These are phyloP conservation scores for Diadema setosum DNA, from an alignment of 35 echinoderm and acorn worm genomes.

Conservation along the genomic window DNA sequence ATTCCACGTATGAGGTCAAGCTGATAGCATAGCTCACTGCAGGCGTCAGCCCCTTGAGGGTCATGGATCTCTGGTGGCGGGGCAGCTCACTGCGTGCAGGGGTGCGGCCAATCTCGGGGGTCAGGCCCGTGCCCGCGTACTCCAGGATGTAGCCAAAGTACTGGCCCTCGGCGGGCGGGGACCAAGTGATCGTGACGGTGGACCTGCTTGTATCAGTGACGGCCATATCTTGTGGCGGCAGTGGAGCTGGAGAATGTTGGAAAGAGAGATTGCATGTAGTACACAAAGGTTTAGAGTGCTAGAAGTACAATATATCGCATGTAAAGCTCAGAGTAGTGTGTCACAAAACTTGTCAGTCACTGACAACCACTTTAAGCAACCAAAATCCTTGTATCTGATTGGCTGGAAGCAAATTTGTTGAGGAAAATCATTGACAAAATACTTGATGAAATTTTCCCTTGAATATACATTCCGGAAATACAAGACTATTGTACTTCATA, in stretches of 20 bases:
- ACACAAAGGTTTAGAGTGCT: too few relatives aligned
- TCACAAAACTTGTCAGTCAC: too few relatives aligned
- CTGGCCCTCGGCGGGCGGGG: conserved; percentile 8
- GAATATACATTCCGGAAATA: too few relatives aligned
- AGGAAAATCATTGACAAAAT: too few relatives aligned
- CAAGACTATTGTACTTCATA: too few relatives aligned
- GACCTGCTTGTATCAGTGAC: background rate
- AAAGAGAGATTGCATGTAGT: background rate
- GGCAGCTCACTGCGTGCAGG: background rate
- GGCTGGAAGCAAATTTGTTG: too few relatives aligned
- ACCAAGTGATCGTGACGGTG: conserved; percentile 11
- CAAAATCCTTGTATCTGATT: too few relatives aligned
- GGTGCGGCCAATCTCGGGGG: background rate
- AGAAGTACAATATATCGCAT: too few relatives aligned
- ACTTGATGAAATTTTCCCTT: too few relatives aligned
- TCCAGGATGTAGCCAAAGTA: conserved; percentile 37
- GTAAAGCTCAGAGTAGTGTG: too few relatives aligned
- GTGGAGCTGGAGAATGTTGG: background rate
- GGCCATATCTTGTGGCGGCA: background rate
- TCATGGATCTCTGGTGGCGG: background rate
- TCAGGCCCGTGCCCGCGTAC: background rate
- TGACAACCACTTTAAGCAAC: too few relatives aligned
- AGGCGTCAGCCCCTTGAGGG: conserved; percentile 21
- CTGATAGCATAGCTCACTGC: background rate
- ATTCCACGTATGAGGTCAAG: background rate